A percentile compares a stretch with the other conserved stretches of the same genome.
phyloP scores from a whole-genome alignment of 2,888 invertebrate genomes.

The Pseudoips prasinana region DNA sequence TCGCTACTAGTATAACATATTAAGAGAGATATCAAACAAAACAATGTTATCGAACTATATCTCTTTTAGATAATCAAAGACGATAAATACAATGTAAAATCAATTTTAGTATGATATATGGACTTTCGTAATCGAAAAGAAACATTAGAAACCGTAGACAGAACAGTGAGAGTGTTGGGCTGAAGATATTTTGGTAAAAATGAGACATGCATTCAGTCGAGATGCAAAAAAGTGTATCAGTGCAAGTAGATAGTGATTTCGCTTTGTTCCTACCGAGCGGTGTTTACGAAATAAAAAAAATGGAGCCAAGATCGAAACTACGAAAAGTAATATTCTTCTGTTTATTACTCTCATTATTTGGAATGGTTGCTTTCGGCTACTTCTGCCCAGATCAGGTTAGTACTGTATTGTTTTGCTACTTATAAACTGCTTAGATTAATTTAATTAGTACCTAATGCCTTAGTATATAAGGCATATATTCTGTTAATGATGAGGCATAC shows the following conservation, averaged over 20 bases:
- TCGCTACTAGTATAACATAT: constrained; percentile 47
- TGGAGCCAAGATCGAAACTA: constrained; percentile 92
- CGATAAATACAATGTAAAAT: constrained; percentile 43
- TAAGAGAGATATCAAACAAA: constrained; percentile 45
- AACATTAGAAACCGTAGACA: constrained; percentile 42
- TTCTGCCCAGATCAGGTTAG: constrained; percentile 93
- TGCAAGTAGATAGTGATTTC: constrained; percentile 93
- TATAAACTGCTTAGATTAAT: no score
- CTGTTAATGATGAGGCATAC: no score
- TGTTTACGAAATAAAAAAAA: constrained; percentile 91
- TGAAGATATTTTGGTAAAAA: constrained; percentile 69
- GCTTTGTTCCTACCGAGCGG: constrained; percentile 89
- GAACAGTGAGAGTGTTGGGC: constrained; percentile 52
- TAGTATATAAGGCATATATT: no score
- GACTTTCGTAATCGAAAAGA: constrained; percentile 31
- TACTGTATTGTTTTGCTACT: constrained; percentile 1
- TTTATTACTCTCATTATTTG: constrained; percentile 90
- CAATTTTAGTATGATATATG: constrained; percentile 38
- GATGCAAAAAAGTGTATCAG: constrained; percentile 90
- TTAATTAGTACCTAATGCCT: no score
- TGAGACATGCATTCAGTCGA: constrained; percentile 81
- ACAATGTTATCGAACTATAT: constrained; percentile 55
- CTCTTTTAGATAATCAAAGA: constrained; percentile 45
- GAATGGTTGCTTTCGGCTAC: constrained; percentile 94
- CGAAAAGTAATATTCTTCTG: constrained; percentile 91